Conservation (phyloP, 1,140 invertebrate genomes). For the Drosophila kepulauana region DNA sequence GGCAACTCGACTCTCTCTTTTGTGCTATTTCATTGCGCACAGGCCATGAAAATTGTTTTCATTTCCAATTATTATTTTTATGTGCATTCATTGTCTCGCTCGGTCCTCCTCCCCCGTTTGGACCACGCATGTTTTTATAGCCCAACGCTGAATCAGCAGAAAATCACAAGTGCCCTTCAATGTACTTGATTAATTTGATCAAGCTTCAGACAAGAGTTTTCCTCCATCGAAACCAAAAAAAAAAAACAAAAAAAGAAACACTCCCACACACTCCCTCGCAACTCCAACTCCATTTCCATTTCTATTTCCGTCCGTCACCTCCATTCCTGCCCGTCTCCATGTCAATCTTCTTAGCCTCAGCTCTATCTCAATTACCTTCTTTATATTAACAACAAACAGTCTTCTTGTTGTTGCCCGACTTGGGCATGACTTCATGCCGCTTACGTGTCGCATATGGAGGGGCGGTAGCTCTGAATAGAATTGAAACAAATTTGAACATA, state of each 20-base stretch:
- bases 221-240: not conserved
- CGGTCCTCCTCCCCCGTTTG: not conserved
- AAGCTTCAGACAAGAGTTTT: conserved; percentile 50
- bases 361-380: conserved; percentile 75
- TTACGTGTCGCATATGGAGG: conserved; percentile 64
- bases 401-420: not conserved
- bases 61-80: conserved; percentile 83
- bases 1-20: conserved; percentile 11
- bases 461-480: conserved; percentile 43
- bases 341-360: conserved; percentile 27
- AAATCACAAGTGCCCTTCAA: conserved; percentile 50
- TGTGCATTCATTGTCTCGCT: conserved; percentile 77
- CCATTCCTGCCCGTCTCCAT: not conserved
- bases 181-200: conserved; percentile 82
- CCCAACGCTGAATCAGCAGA: conserved; percentile 71
- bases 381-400: conserved; percentile 65
- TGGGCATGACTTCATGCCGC: conserved; percentile 73
- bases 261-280: not conserved
- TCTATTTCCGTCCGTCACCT: not conserved
- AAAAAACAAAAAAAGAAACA: too few relatives aligned
- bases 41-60: conserved; percentile 77
- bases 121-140: conserved; percentile 71
- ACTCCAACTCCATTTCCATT: not conserved
- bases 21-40: conserved; percentile 66
- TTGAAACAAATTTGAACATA: conserved; percentile 82